phyloP scores from a whole-genome alignment of 2,888 invertebrate genomes.

The Augiades crinisus region DNA sequence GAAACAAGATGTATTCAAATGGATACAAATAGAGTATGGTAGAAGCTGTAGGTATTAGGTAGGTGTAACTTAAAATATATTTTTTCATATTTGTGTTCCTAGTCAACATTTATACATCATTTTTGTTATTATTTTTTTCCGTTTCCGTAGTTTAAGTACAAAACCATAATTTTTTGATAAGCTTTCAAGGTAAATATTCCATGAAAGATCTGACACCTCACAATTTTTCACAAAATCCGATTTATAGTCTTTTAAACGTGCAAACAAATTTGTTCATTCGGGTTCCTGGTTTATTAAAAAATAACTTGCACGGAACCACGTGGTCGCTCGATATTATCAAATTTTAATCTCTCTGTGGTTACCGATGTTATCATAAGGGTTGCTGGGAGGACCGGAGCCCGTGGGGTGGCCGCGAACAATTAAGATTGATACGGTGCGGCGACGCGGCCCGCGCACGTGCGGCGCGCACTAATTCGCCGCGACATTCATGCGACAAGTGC shows the following conservation, averaged over 20 bases:
- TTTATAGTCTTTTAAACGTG: no score
- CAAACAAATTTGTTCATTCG: not conserved
- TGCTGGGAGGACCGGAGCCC: not conserved
- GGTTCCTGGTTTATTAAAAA: not conserved
- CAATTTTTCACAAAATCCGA: no score
- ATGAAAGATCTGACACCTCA: no score
- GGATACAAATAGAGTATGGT: no score
- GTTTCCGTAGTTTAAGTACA: not conserved
- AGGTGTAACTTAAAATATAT: no score
- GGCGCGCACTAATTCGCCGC: conserved; percentile 40
- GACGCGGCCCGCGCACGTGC: conserved; percentile 41
- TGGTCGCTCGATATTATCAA: not conserved
- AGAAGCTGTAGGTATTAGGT: no score
- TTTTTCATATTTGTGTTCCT: no score
- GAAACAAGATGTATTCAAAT: no score
- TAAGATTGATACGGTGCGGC: conserved; percentile 56
- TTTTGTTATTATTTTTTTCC: no score
- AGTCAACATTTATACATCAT: no score
- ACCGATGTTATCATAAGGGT: not conserved
- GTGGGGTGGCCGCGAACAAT: conserved; percentile 55
- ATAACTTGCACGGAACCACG: conserved; percentile 1
- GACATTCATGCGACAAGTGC: conserved; percentile 31
- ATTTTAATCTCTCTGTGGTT: conserved; percentile 17
- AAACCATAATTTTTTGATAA: no score
- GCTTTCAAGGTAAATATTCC: no score